Percentiles rank a stretch among this genome's conserved stretches.
Conservation (phyloP, 2,888 invertebrate species). For the Drosophila dives region DNA sequence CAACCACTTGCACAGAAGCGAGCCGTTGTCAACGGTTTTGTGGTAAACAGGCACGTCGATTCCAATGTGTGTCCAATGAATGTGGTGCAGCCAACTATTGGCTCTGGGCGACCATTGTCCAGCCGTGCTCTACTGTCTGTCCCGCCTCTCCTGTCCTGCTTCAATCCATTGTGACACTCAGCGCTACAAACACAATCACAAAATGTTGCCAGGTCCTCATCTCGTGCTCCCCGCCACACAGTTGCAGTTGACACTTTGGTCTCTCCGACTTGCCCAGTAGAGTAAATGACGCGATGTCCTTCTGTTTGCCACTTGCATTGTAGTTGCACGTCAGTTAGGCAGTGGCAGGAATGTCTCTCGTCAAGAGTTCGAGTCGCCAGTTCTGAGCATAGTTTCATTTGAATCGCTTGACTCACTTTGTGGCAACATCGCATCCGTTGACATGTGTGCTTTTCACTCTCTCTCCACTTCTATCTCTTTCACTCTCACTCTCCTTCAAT, state of each 20-base stretch:
- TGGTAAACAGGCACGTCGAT: conserved; percentile 77
- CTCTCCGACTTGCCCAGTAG: conserved; percentile 19
- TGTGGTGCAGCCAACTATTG: conserved; percentile 69
- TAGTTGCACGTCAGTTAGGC: conserved; percentile 57
- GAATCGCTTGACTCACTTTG: conserved; percentile 47
- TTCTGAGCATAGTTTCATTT: conserved; percentile 31
- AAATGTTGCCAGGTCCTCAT: conserved; percentile 42
- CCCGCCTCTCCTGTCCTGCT: conserved; percentile 26
- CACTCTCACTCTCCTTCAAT: not conserved
- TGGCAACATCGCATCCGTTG: conserved; percentile 59
- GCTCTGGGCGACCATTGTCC: conserved; percentile 26
- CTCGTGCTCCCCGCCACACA: conserved; percentile 38
- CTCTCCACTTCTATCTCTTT: no score
- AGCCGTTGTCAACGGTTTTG: conserved; percentile 67
- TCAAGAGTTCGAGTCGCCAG: conserved; percentile 21
- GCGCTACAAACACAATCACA: conserved; percentile 69
- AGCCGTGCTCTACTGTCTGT: conserved; percentile 6
- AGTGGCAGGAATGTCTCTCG: conserved; percentile 48
- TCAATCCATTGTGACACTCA: conserved; percentile 70
- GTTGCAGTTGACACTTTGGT: conserved; percentile 74
- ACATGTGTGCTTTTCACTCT: conserved; percentile 24
- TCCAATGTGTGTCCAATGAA: conserved; percentile 64
- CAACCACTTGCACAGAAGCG: not conserved
- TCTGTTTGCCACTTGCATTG: conserved; percentile 50
- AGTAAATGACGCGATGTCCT: conserved; percentile 56